phyloP scores from a whole-genome alignment of 2,888 invertebrate species.

The Perizoma flavofasciatum region DNA sequence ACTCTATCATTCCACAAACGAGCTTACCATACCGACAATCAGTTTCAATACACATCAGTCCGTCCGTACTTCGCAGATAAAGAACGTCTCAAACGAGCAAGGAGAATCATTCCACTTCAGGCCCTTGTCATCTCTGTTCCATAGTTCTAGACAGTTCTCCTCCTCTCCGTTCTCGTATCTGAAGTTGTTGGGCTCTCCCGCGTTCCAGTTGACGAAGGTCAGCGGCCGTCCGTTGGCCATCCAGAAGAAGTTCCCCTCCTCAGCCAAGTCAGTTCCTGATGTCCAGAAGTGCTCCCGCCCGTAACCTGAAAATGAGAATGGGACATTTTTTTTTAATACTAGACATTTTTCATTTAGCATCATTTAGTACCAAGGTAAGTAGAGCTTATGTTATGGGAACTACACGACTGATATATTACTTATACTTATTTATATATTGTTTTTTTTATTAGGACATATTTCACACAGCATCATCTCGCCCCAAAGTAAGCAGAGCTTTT shows the following conservation, averaged over 20 bases:
- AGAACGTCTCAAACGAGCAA: slow-evolving; percentile 96
- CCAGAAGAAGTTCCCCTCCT: slow-evolving; percentile 96
- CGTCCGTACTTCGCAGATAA: slow-evolving; percentile 93
- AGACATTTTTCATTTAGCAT: no score
- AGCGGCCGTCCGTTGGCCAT: slow-evolving; percentile 95
- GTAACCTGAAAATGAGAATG: slow-evolving; percentile 84
- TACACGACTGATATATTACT: no score
- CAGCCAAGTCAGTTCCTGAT: slow-evolving; percentile 95
- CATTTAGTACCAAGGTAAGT: no score
- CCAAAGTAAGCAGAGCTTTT: no score
- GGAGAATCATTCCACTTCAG: slow-evolving; percentile 97
- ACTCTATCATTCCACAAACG: background rate
- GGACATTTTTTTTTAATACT: background rate
- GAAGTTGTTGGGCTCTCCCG: slow-evolving; percentile 97
- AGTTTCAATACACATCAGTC: slow-evolving; percentile 56
- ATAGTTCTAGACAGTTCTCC: slow-evolving; percentile 95
- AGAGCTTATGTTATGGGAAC: no score
- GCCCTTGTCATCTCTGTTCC: slow-evolving; percentile 96
- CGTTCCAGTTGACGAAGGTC: slow-evolving; percentile 96
- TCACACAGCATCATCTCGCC: no score
- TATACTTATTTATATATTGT: no score
- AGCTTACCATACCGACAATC: slow-evolving; percentile 14
- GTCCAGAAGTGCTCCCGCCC: slow-evolving; percentile 97
- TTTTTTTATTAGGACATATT: no score
- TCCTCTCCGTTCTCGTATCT: slow-evolving; percentile 96